phyloP scores from a whole-genome alignment of 2,888 invertebrate species.

The Incurvaria masculella region DNA sequence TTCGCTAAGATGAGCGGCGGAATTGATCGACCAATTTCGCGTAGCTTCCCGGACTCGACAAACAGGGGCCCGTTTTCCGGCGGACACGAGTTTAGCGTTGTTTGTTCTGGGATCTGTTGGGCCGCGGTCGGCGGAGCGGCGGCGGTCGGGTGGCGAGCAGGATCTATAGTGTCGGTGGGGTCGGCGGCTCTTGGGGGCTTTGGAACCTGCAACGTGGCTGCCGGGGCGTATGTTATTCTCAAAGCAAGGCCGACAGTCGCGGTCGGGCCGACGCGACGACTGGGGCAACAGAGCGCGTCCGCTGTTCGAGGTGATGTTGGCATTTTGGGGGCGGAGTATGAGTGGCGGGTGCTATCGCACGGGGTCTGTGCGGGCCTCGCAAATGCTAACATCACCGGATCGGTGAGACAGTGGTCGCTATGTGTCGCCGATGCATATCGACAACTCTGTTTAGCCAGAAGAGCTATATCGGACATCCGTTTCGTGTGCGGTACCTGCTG shows the following conservation, averaged over 20 bases:
- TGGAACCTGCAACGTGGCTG: slow-evolving; percentile 49
- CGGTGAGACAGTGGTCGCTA: not conserved
- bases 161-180: slow-evolving; percentile 25
- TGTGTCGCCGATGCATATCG: not conserved
- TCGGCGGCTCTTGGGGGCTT: slow-evolving; percentile 15
- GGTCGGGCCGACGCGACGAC: too few species aligned
- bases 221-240: slow-evolving; percentile 47
- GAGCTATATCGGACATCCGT: not conserved
- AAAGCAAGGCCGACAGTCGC: slow-evolving; percentile 9
- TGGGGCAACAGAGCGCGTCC: not conserved
- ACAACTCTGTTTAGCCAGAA: not conserved
- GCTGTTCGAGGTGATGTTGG: slow-evolving; percentile 9
- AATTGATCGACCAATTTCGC: too few species aligned
- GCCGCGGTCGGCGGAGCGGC: slow-evolving; percentile 26
- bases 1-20: too few species aligned
- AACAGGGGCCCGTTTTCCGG: too few species aligned
- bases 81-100: too few species aligned
- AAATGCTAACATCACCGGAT: slow-evolving; percentile 19
- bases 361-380: slow-evolving; percentile 2
- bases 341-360: slow-evolving; percentile 2
- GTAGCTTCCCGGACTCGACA: too few species aligned
- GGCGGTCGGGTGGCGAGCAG: slow-evolving; percentile 22
- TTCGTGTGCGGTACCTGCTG: not conserved
- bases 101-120: too few species aligned
- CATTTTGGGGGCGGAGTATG: slow-evolving; percentile 9